Base-by-base conservation (phyloP, 2,888 invertebrate genomes). In the Megastigmus dorsalis region DNA sequence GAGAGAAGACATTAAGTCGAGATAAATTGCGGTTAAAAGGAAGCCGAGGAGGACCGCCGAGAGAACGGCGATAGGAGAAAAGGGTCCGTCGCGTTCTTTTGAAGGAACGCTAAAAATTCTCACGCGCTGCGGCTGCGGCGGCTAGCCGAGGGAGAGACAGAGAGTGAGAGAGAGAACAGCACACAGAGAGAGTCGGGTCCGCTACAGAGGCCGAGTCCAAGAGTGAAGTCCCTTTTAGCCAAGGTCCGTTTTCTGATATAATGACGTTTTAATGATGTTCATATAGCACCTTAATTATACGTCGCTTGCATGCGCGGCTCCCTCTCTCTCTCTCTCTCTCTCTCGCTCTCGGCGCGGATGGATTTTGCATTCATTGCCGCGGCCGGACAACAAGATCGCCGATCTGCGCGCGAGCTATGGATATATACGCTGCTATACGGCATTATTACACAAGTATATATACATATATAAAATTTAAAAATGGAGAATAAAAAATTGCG, bases 101-200 rank as follows among this genome's bases (percentile, higher is more conserved):
- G 33, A 36, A 59, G 15, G 62, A 62, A 60, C 52, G 62, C 33
- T 60, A 60, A 60, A 60, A 70, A 69, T 69, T 69, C 69, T 69
- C 69, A 52, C 69, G 60, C 67, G 55, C 5, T n/a, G n/a, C n/a
- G 3, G 23, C 23, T 6, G 2, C 63, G n/a, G 50, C 2, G 15
- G 54, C 28, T 28, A 57, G 55, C 59, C 77, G 75, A 78, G 50
- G 59, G 72, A 75, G 54, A 73, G 70, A 76, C 65, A n/a, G n/a
- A n/a, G n/a, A n/a, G n/a, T n/a, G n/a, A n/a, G n/a, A n/a, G n/a
- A n/a, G n/a, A n/a, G n/a, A n/a, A n/a, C n/a, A n/a, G n/a, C n/a
- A n/a, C n/a, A n/a, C n/a, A n/a, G n/a, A n/a, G n/a, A n/a, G n/a
- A n/a, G n/a, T n/a, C n/a, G n/a, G n/a, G n/a, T n/a, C n/a, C n/a